Percentiles rank a stretch among this genome's conserved stretches.
Conservation (phyloP, 2,888 invertebrate species). For the Luperina nickerlii region DNA sequence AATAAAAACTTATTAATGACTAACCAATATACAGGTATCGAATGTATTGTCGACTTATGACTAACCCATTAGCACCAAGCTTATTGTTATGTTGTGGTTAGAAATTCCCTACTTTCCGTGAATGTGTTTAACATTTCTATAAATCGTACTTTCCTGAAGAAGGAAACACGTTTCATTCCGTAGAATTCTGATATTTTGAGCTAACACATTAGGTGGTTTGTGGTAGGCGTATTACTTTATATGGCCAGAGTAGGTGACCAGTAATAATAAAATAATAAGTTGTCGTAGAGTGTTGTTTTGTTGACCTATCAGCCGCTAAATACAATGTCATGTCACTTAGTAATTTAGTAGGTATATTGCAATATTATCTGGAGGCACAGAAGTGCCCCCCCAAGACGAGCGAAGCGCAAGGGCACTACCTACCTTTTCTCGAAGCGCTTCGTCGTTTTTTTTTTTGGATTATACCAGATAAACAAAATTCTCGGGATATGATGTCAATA, state of each 20-base stretch:
- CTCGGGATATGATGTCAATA: too few relatives aligned
- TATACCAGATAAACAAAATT: too few relatives aligned
- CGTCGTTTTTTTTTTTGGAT: too few relatives aligned
- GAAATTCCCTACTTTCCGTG: conserved; percentile 10
- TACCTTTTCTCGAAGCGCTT: too few relatives aligned
- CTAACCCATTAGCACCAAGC: conserved; percentile 17
- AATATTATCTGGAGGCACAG: neutral
- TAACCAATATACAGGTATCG: neutral
- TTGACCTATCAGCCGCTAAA: conserved; percentile 13
- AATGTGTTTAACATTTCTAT: neutral
- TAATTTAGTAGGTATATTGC: neutral
- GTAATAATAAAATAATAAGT: conserved; percentile 8
- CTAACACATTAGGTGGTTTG: too few relatives aligned
- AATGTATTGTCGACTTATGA: conserved; percentile 16
- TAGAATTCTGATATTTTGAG: neutral
- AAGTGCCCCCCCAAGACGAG: too few relatives aligned
- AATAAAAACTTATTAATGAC: neutral
- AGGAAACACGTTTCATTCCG: neutral
- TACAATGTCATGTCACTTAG: conserved; percentile 39
- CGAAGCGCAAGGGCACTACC: too few relatives aligned
- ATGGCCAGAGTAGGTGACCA: neutral
- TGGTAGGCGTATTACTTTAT: too few relatives aligned
- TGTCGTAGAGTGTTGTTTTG: conserved; percentile 15
- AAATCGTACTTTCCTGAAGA: neutral
- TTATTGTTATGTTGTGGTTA: conserved; percentile 26